These are phyloP conservation scores for Coilia nasus DNA, from an alignment of 2,797 vertebrate species.

Conservation along the genomic window DNA sequence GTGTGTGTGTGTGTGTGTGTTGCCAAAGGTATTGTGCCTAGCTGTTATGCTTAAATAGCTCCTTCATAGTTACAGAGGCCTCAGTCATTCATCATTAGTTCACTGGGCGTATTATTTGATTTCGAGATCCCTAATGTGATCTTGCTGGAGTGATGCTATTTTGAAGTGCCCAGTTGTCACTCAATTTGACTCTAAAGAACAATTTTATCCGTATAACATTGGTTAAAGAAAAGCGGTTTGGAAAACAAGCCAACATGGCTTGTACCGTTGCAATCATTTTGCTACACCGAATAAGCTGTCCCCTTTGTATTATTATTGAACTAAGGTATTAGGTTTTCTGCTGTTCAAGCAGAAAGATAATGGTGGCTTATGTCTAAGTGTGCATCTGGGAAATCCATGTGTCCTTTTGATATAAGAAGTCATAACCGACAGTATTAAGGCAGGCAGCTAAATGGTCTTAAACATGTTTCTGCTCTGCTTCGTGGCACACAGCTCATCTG, in stretches of 20 bases:
- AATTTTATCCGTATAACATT: constrained; percentile 27
- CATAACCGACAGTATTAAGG: constrained; percentile 73
- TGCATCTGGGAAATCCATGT: constrained; percentile 88
- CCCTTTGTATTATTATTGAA: constrained; percentile 94
- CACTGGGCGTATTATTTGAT: constrained; percentile 24
- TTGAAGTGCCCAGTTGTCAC: constrained; percentile 20
- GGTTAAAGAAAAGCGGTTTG: constrained; percentile 31
- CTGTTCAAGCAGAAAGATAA: constrained; percentile 98
- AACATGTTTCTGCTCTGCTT: constrained; percentile 55
- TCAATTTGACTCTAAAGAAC: constrained; percentile 38
- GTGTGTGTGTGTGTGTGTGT: constrained; percentile 25
- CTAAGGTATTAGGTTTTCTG: constrained; percentile 94
- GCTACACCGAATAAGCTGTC: constrained; percentile 72
- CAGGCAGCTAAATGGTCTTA: constrained; percentile 60
- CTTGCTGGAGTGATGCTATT: constrained; percentile 20
- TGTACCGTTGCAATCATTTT: constrained; percentile 63
- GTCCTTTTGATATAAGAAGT: constrained; percentile 92
- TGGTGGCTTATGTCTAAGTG: constrained; percentile 94
- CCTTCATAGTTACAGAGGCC: constrained; percentile 69
- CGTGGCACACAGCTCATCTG: constrained; percentile 21
- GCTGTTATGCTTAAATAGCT: constrained; percentile 66
- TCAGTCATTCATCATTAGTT: constrained; percentile 73
- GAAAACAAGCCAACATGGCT: constrained; percentile 49
- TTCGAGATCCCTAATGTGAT: constrained; percentile 10
- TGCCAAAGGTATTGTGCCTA: background rate